Conservation (phyloP, 2,113 vertebrate genomes). For the Melanostigma gelatinosum region DNA sequence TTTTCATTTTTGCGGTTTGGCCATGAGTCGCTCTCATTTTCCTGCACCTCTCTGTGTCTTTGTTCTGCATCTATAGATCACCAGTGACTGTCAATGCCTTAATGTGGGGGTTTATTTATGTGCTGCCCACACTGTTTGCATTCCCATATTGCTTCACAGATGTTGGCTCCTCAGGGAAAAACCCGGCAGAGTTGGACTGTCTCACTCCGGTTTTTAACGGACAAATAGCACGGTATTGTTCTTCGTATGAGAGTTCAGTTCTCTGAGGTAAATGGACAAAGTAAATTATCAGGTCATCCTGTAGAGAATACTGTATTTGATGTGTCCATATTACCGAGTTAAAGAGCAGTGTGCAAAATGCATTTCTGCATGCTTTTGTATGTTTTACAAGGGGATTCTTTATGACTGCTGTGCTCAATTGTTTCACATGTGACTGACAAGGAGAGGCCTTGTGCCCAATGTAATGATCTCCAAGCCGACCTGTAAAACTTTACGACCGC, state of each 20-base stretch:
- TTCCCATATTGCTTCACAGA: conserved; percentile 55
- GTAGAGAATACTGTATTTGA: conserved; percentile 4
- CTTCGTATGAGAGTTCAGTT: conserved; percentile 14
- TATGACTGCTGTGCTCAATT: conserved; percentile 65
- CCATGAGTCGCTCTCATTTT: conserved; percentile 37
- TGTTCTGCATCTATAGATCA: conserved; percentile 45
- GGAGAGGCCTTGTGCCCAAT: conserved; percentile 52
- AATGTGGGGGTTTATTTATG: conserved; percentile 49
- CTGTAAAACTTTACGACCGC: conserved; percentile 81
- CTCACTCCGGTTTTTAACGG: conserved; percentile 1
- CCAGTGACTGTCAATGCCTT: conserved; percentile 45
- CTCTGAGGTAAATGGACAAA: conserved; percentile 45
- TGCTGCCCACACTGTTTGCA: conserved; percentile 43
- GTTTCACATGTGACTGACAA: conserved; percentile 73
- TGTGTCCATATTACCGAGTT: conserved; percentile 17
- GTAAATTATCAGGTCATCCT: conserved; percentile 22
- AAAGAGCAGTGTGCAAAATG: conserved; percentile 32
- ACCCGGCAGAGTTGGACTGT: conserved; percentile 8
- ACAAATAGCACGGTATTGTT: conserved; percentile 21
- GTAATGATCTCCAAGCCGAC: conserved; percentile 76
- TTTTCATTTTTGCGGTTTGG: conserved; percentile 8
- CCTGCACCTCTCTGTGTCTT: conserved; percentile 37
- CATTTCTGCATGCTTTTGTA: conserved; percentile 34
- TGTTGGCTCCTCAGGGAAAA: conserved; percentile 37
- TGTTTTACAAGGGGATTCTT: conserved; percentile 65